These are phyloP conservation scores for Patella ulyssiponensis DNA, from an alignment of 2,888 invertebrate genomes.

Conservation along the genomic window DNA sequence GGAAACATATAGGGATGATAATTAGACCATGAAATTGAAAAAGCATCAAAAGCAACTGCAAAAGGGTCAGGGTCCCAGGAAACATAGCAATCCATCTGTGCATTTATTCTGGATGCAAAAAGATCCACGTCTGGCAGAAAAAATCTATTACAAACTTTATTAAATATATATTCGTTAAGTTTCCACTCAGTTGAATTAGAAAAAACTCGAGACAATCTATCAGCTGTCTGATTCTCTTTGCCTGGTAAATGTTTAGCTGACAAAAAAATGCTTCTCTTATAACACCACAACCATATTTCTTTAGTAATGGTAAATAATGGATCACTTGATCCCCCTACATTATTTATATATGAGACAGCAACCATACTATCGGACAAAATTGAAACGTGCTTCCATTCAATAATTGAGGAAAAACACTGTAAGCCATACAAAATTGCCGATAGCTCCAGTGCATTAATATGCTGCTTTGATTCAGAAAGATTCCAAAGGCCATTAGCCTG, in stretches of 20 bases:
- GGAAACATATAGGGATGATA: neutral
- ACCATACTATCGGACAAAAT: constrained; percentile 2
- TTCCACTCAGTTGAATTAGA: neutral
- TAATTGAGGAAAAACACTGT: neutral
- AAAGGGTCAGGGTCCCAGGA: neutral
- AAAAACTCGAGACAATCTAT: neutral
- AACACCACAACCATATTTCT: neutral
- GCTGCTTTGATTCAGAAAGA: too few species aligned
- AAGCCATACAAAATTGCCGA: neutral
- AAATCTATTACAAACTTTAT: neutral
- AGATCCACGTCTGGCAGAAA: neutral
- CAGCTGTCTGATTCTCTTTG: neutral
- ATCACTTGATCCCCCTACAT: neutral
- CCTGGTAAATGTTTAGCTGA: neutral
- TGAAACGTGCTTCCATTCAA: neutral
- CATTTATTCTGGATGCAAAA: neutral
- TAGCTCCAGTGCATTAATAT: neutral
- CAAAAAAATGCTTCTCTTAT: neutral
- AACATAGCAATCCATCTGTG: neutral
- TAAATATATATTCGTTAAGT: neutral
- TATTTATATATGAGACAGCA: neutral
- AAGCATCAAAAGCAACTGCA: too few species aligned
- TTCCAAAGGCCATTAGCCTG: too few species aligned
- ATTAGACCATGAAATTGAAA: neutral
- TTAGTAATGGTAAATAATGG: neutral